Evolutionary conservation across 2,797 vertebrate genomes (phyloP).

Genomic region (Podarcis siculus): DNA sequence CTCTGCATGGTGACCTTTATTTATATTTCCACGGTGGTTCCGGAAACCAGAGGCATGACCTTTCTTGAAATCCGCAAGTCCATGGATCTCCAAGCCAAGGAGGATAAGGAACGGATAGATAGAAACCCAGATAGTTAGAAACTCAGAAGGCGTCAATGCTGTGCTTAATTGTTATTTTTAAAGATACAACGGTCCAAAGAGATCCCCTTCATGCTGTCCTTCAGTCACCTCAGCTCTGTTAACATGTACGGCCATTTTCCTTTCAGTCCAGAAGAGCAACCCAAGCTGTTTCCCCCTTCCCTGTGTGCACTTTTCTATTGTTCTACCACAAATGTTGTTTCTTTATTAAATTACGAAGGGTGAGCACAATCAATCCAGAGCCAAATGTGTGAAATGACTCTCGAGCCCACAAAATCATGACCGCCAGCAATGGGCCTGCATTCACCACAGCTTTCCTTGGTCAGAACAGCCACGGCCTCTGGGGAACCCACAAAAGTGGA

Average conservation of each 20-base stretch:
- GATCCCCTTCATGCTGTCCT: neutral
- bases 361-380: neutral
- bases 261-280: neutral
- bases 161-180: neutral
- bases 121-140: neutral
- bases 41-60: neutral
- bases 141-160: neutral
- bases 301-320: neutral
- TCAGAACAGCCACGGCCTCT: too few species aligned
- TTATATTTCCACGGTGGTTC: neutral
- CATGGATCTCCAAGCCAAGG: rapidly evolving
- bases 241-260: neutral
- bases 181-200: neutral
- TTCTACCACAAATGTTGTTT: neutral
- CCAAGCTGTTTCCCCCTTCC: neutral
- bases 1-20: neutral
- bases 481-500: too few species aligned
- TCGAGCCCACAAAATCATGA: neutral
- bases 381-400: neutral
- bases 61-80: neutral
- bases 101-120: neutral
- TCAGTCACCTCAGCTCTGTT: neutral
- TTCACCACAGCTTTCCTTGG: too few species aligned
- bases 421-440: too few species aligned
- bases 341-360: neutral